Conservation (phyloP, 1,140 invertebrate genomes). For the Drosophila kepulauana region DNA sequence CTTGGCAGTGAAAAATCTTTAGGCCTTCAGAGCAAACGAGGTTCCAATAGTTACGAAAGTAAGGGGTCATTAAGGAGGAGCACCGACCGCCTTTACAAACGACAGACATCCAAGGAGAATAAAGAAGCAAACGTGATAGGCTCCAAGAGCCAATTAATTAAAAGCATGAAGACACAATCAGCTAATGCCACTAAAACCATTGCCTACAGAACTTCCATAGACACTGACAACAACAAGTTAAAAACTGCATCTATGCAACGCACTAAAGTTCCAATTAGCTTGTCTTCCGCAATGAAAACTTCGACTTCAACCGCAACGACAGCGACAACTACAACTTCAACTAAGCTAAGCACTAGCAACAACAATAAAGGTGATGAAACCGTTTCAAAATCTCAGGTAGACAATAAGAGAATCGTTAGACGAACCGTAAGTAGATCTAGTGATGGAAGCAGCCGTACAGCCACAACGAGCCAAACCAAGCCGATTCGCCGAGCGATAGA, state of each 20-base stretch:
- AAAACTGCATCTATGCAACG: constrained; percentile 55
- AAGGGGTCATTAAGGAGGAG: constrained; percentile 67
- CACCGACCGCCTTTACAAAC: constrained; percentile 70
- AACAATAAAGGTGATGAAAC: constrained; percentile 73
- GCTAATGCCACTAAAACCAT: constrained; percentile 68
- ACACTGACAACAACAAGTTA: constrained; percentile 70
- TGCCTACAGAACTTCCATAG: constrained; percentile 79
- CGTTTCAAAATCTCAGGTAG: constrained; percentile 72
- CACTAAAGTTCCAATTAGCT: constrained; percentile 76
- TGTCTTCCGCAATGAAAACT: constrained; percentile 72
- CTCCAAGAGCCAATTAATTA: constrained; percentile 73
- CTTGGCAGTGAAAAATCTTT: constrained; percentile 38
- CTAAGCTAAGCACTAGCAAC: constrained; percentile 57
- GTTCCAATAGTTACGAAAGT: constrained; percentile 63
- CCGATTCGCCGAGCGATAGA: constrained; percentile 55
- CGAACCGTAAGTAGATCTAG: constrained; percentile 43
- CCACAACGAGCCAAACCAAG: constrained; percentile 1
- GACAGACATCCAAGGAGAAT: constrained; percentile 73
- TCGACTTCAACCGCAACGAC: constrained; percentile 31
- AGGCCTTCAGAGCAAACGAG: constrained; percentile 34
- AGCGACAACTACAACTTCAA: constrained; percentile 18
- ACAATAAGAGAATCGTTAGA: constrained; percentile 72
- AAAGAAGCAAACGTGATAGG: constrained; percentile 77
- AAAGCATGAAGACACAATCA: constrained; percentile 80
- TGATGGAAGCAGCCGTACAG: constrained; percentile 41